These are phyloP conservation scores for Nymphalis c-album DNA, from an alignment of 2,888 invertebrate species.

Conservation along the genomic window DNA sequence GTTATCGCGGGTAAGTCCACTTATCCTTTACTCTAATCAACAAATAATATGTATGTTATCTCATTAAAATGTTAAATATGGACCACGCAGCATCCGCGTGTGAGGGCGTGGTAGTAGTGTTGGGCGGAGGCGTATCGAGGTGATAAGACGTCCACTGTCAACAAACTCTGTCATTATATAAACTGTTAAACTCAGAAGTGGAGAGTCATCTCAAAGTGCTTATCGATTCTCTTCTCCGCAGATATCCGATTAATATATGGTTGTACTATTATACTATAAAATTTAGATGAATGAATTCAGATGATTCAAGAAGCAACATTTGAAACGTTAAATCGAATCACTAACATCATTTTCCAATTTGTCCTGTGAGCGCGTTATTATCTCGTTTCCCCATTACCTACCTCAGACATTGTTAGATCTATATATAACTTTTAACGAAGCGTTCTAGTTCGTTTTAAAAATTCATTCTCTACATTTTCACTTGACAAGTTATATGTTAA, in stretches of 20 bases:
- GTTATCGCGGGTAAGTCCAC: slow-evolving; percentile 70
- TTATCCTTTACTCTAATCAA: slow-evolving; percentile 17
- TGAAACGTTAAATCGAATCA: slow-evolving; percentile 11
- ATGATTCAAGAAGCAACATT: slow-evolving; percentile 26
- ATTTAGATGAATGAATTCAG: slow-evolving; percentile 47
- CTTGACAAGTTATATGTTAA: slow-evolving; percentile 25
- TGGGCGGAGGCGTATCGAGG: slow-evolving; percentile 65
- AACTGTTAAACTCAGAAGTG: slow-evolving; percentile 50
- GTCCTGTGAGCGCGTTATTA: slow-evolving; percentile 35
- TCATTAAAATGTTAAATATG: slow-evolving; percentile 35
- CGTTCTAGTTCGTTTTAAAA: slow-evolving; percentile 27
- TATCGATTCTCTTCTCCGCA: slow-evolving; percentile 71
- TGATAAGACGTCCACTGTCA: slow-evolving; percentile 75
- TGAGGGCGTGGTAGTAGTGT: slow-evolving; percentile 71
- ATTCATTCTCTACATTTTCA: slow-evolving; percentile 17
- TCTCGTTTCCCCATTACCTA: slow-evolving; percentile 35
- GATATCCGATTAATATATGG: slow-evolving; percentile 47
- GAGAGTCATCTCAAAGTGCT: slow-evolving; percentile 57
- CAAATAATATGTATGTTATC: slow-evolving; percentile 14
- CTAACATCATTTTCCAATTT: slow-evolving; percentile 39
- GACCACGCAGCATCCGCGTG: slow-evolving; percentile 64
- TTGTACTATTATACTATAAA: slow-evolving; percentile 62
- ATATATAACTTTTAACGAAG: slow-evolving; percentile 35
- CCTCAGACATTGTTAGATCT: slow-evolving; percentile 30
- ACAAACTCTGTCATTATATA: slow-evolving; percentile 70